Evolutionary conservation across 2,113 vertebrate species (phyloP), one percentile per base, ranked within the genome.

Genomic region (Trichechus manatus): DNA sequence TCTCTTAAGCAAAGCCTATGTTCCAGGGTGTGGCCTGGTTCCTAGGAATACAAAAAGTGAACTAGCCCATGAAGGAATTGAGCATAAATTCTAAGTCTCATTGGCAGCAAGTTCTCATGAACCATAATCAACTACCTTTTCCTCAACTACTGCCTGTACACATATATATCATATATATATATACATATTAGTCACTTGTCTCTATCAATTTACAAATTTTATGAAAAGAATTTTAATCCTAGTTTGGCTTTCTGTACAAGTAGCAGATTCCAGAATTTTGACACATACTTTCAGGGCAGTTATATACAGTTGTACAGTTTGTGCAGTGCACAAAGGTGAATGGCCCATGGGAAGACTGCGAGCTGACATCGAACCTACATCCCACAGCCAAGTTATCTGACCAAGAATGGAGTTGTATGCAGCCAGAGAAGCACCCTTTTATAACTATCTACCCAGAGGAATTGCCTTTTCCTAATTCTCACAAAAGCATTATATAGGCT

Each of bases 201-300:
- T 15, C 9, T 70, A 92, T 80, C 63, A 92, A 80, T 61, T 89
- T 64, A 33, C 17, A 89, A 42, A 90, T 14, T 83, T 87, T 66
- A 36, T 87, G 27, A 95, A 59, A 89, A 68, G 87, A 89, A 87
- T 50, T 31, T 87, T 88, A 74, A 90, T 72, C 27, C 13, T 84
- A 77, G 22, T 17, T 59, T 92, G 72, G 22, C 27, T 44, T 94
- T 89, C 29, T 36, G n/a, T 59, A 80, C 22, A 75, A 82, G 39
- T 33, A 89, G 25, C 25, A 90, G 63, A 83, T 82, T 83, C 25
- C 8, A 86, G 61, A 85, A 78, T 10, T 61, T 79, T 22, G 2
- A 70, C 8, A 78, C 1, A 61, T 66, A 11, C 39, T 79, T 87
- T 83, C 39, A 70, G 4, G 9, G 36, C 53, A 31, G 6, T 50